Conservation (phyloP, 2,888 invertebrate genomes). For the Andrena dorsata region DNA sequence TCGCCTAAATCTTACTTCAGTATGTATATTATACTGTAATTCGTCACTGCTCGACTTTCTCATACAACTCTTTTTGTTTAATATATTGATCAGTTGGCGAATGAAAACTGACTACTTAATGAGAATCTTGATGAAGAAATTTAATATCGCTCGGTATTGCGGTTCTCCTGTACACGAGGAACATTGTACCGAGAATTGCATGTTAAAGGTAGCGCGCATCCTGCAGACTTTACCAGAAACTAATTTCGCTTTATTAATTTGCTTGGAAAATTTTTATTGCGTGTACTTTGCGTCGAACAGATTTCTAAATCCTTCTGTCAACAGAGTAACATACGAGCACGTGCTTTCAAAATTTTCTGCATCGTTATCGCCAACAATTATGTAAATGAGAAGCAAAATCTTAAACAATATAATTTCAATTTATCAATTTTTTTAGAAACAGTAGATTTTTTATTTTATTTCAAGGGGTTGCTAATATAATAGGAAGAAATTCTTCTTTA, state of each 20-base stretch:
- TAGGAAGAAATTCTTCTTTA: no score
- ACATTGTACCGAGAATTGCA: slow-evolving; percentile 40
- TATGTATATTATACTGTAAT: slow-evolving; percentile 6
- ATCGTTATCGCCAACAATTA: no score
- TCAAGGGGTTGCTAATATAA: no score
- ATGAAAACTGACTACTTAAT: slow-evolving; percentile 44
- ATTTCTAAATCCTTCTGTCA: slow-evolving; percentile 34
- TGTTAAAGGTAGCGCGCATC: slow-evolving; percentile 47
- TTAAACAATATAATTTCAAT: no score
- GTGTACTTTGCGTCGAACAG: slow-evolving; percentile 18
- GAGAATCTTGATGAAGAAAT: slow-evolving; percentile 55
- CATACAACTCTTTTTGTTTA: slow-evolving; percentile 14
- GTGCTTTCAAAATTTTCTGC: neutral
- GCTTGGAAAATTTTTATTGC: slow-evolving; percentile 38
- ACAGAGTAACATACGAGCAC: slow-evolving; percentile 23
- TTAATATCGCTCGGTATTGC: slow-evolving; percentile 56
- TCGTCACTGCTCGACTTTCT: neutral
- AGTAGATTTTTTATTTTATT: no score
- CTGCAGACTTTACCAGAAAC: slow-evolving; percentile 20
- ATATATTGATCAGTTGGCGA: slow-evolving; percentile 12
- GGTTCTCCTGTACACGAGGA: slow-evolving; percentile 23
- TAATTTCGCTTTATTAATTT: slow-evolving; percentile 47
- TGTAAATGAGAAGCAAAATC: no score
- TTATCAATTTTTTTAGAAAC: no score
- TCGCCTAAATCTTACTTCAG: neutral